phyloP scores from a whole-genome alignment of 2,888 invertebrate species.

The Drosophila glabriapex region DNA sequence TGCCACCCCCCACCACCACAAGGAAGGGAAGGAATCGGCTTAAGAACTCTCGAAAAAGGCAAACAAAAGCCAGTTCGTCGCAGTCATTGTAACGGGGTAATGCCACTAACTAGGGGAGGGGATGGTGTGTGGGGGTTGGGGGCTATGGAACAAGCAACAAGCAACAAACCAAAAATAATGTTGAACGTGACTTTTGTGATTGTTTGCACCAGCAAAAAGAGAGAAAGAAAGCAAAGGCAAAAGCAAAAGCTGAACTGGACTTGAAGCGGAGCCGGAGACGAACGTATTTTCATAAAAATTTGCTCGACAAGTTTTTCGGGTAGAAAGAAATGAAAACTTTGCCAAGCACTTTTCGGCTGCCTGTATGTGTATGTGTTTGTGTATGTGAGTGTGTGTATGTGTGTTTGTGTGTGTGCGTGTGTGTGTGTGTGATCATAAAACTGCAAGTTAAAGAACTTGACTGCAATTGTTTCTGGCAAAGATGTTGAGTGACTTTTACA shows the following conservation, averaged over 20 bases:
- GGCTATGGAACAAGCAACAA: constrained; percentile 68
- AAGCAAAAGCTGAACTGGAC: constrained; percentile 1
- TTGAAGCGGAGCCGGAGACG: constrained; percentile 27
- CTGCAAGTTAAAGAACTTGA: constrained; percentile 80
- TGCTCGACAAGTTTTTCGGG: constrained; percentile 73
- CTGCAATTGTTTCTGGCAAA: constrained; percentile 79
- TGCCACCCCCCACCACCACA: neutral
- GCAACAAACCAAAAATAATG: constrained; percentile 81
- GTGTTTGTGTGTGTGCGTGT: constrained; percentile 12
- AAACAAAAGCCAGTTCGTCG: constrained; percentile 75
- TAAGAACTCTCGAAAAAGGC: constrained; percentile 76
- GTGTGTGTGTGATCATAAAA: constrained; percentile 71
- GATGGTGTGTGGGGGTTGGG: neutral
- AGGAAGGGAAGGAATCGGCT: constrained; percentile 60
- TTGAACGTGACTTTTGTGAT: constrained; percentile 82
- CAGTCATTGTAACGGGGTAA: constrained; percentile 68
- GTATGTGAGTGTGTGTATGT: constrained; percentile 5
- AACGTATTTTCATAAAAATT: constrained; percentile 79
- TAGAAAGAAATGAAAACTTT: constrained; percentile 74
- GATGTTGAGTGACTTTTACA: constrained; percentile 80
- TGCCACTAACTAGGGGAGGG: constrained; percentile 25
- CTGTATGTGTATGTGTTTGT: constrained; percentile 7
- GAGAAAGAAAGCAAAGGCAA: neutral
- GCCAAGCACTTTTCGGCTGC: constrained; percentile 41
- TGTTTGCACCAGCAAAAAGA: constrained; percentile 57